A percentile compares a stretch with the other conserved stretches of the same genome.
Conservation (phyloP, 1,140 invertebrate genomes). For the Heliconius melpomene region DNA sequence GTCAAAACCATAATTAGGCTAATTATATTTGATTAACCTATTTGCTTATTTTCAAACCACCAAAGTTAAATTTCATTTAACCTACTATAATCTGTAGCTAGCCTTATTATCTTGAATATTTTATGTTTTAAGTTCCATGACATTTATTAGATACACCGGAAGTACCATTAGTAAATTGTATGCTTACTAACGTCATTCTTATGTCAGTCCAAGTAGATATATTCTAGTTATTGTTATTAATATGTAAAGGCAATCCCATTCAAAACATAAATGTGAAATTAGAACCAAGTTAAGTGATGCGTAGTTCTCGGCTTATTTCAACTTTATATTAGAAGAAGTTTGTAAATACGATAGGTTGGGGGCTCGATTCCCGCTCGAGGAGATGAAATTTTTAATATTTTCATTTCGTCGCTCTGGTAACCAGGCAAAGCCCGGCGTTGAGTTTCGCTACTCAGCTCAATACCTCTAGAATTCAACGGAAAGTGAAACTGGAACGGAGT, state of each 20-base stretch:
- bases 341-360: no score
- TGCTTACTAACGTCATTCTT: conserved; percentile 2
- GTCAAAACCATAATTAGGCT: background rate
- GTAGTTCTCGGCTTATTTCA: background rate
- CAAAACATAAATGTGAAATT: no score
- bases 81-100: conserved; percentile 9
- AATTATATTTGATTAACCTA: conserved; percentile 3
- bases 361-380: no score
- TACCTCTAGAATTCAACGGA: no score
- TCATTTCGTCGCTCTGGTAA: no score
- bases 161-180: conserved; percentile 3
- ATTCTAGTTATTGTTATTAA: background rate
- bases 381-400: no score
- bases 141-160: background rate
- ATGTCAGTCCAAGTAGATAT: background rate
- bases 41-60: background rate
- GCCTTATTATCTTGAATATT: conserved; percentile 17
- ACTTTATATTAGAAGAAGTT: background rate
- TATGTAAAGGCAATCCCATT: background rate
- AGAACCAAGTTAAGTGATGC: no score
- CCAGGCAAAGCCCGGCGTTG: no score
- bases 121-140: conserved; percentile 20
- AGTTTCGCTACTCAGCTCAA: no score
- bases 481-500: no score
- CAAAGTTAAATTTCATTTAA: background rate